Evolutionary conservation across 2,797 vertebrate genomes (phyloP), one percentile per base, ranked within the genome.

Genomic region (Emys orbicularis): DNA sequence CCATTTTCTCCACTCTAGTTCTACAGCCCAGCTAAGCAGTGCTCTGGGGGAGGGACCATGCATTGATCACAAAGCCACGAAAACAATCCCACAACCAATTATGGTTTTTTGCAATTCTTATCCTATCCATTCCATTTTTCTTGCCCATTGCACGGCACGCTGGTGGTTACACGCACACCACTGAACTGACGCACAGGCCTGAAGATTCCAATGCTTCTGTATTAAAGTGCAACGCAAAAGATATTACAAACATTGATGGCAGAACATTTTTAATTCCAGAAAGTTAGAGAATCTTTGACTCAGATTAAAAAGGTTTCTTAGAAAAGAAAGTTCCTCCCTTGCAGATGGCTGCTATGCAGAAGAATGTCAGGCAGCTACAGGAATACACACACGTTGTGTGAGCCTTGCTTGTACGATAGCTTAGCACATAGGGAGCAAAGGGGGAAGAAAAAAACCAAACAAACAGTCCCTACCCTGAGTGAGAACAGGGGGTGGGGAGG

Each of bases 171-270:
- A 83, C 21, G 5, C 18, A 82, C 15, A 65, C 11, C 31, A 54
- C 25, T 18, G 15, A 95, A 72, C 15, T 50, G 50, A 80, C 4
- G 41, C 81, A 92, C 54, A 74, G 81, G 87, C 91, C 79, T 88
- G 85, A 96, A 97, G 90, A 52, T 96, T 97, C 96, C 90, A 98
- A 97, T 82, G 49, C 95, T 96, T 93, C 82, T 98, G 94, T 98
- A 98, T 98, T 98, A 98, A 98, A 98, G 97, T 98, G 97, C 97
- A 97, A 81, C 94, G 94, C 86, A 93, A 92, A 92, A 96, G 95
- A 81, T 85, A 81, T 97, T 96, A 97, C 90, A 98, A 97, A 98
- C 89, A 95, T 96, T 96, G 84, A 90, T 76, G 23, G 77, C 52
- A 94, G 79, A 11, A 68, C 87, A 87, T 74, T 89, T 79, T 86